Evolutionary conservation across 2,888 invertebrate species (phyloP).

Genomic region (Sipunculus nudus): DNA sequence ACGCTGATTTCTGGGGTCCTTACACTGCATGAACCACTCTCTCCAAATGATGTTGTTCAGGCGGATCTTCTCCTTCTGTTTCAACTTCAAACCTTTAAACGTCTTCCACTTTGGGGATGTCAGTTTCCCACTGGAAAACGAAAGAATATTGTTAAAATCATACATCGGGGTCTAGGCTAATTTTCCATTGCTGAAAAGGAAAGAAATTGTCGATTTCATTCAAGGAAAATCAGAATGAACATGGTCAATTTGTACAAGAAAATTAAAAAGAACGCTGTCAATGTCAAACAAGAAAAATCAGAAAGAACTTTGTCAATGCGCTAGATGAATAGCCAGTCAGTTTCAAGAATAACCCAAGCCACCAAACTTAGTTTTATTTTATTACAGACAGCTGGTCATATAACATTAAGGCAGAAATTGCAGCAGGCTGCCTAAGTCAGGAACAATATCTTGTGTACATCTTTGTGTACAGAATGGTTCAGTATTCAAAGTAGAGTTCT

Average conservation of each 20-base stretch:
- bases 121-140: constrained; percentile 86
- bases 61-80: constrained; percentile 99
- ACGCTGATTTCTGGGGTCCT: no score
- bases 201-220: neutral
- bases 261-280: neutral
- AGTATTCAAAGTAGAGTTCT: no score
- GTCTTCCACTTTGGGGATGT: constrained; percentile 99
- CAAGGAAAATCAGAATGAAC: neutral
- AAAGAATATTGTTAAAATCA: constrained; percentile 65
- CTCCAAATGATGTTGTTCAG: constrained; percentile 99
- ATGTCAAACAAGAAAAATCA: no score
- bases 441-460: no score
- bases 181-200: neutral
- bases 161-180: neutral
- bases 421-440: no score
- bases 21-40: constrained; percentile 98
- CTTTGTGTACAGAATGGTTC: no score
- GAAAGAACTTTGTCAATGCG: no score
- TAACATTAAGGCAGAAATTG: no score
- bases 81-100: constrained; percentile 95
- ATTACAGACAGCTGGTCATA: no score
- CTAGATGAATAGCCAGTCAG: no score
- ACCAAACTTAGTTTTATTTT: no score
- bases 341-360: no score
- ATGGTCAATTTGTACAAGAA: neutral